Base-by-base conservation (phyloP, 2,797 vertebrate species). In the Florisuga fusca region DNA sequence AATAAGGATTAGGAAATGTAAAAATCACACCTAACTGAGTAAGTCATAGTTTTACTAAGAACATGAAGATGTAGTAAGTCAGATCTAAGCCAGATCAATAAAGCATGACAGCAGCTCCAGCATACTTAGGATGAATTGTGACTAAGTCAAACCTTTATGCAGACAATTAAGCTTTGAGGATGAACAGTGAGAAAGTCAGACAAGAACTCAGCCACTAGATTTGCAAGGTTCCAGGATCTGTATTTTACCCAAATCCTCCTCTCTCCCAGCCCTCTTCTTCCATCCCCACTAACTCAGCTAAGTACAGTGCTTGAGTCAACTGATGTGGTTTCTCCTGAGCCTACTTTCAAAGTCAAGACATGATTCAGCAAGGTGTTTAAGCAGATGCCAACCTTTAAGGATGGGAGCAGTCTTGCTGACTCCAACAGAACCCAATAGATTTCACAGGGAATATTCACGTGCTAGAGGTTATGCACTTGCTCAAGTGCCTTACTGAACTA, bases 331-430 rank as follows among this genome's bases (percentile, higher is more conserved):
- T 96, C 74, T 90, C 71, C 50, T 20, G 64, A 93, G 72, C 74
- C 74, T 93, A 17, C 87, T 84, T 94, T 95, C 91, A 95, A 94
- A 96, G 91, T 93, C 83, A 95, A 95, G 91, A 75, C 91, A 91
- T 95, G 95, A 97, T 89, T 96, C 95, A 97, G 95, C 94, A 95
- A 83, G 61, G 95, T 82, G 73, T 74, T 94, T 95, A 94, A 93
- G 85, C 89, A 96, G 85, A 95, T 94, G 87, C 67, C 83, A 94
- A 84, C 91, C 94, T 97, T 95, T 82, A 89, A 97, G 87, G 93
- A 68, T 85, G 93, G 94, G 91, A 96, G 91, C 94, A 96, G 95
- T 63, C 89, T 91, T 94, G 95, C 94, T 94, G 95, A 97, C 91
- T 95, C 93, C 85, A 89, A 93, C 83, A 96, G 87, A 96, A 94